These are phyloP conservation scores for Panopea generosa DNA, from an alignment of 2,888 invertebrate species.

Conservation along the genomic window DNA sequence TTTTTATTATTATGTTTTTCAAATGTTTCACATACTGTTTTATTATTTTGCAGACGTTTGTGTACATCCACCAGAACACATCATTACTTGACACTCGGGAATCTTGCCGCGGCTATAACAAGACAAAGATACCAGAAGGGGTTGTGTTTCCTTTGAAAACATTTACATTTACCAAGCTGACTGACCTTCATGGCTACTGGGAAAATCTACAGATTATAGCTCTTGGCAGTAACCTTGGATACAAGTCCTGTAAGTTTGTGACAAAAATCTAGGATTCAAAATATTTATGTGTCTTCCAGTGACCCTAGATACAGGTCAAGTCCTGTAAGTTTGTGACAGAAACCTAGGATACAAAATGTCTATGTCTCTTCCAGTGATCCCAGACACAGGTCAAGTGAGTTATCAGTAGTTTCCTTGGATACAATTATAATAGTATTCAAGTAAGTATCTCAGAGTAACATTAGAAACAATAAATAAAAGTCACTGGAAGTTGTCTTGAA, in stretches of 20 bases:
- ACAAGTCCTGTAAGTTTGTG: conserved; percentile 64
- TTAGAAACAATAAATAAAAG: too few relatives aligned
- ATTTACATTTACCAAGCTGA: conserved; percentile 87
- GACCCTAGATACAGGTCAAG: conserved; percentile 87
- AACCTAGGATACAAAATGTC: background rate
- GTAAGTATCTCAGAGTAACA: too few relatives aligned
- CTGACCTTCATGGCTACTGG: conserved; percentile 87
- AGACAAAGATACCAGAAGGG: conserved; percentile 87
- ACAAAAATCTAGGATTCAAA: background rate
- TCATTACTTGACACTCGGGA: conserved; percentile 89
- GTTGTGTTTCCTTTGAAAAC: conserved; percentile 87
- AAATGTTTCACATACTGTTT: too few relatives aligned
- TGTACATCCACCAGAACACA: conserved; percentile 89
- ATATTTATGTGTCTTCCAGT: too few relatives aligned
- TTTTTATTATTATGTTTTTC: too few relatives aligned
- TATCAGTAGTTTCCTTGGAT: too few relatives aligned
- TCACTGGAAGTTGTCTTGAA: too few relatives aligned
- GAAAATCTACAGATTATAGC: conserved; percentile 89
- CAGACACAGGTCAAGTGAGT: conserved; percentile 84
- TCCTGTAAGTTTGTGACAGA: conserved; percentile 65
- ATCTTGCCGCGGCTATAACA: conserved; percentile 89
- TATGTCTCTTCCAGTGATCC: too few relatives aligned
- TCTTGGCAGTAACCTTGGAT: conserved; percentile 89
- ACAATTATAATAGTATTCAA: too few relatives aligned
- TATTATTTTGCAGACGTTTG: conserved; percentile 84